Base-by-base conservation (phyloP, 2,113 vertebrate genomes). In the Pluvianellus socialis region DNA sequence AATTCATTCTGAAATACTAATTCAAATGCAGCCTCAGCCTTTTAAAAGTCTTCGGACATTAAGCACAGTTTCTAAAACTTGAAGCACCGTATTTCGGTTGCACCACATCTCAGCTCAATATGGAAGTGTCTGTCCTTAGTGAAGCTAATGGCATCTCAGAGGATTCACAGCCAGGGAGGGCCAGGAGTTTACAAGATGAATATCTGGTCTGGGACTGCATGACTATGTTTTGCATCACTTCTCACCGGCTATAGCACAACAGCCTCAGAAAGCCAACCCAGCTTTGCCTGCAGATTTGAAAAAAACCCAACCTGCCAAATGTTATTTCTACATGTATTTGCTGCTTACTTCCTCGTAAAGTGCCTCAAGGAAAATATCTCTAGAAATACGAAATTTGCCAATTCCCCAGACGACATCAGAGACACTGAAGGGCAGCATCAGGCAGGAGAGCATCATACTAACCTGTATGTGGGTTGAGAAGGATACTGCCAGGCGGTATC, bases 401-500 rank as follows among this genome's bases (percentile, higher is more conserved):
- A 3, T 63, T 83, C 32, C 49, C 16, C 21, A 68, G 19, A 8
- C 63, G 66, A 58, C n/a, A 63, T 2, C 2, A 3, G 27, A 19
- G 81, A 71, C 21, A 50, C 27, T 23, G 6, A 83, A 62, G 30
- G 19, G 30, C n/a, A 84, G 61, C 3, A 52, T 2, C 14, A 52
- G 59, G 47, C 56, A 70, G 38, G 16, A 79, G 32, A n/a, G 18
- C 44, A 47, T 40, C 2, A 1, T 63, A 98, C 98, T 95, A 92
- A 99, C 99, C 99, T 98, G 99, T 99, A 65, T 99, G 99, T 1
- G 99, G 99, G 96, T 99, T 99, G 83, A 99, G 97, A 50, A 99
- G 98, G 95, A 99, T 99, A 96, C 99, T 99, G 91, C 99, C 99
- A 1, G 99, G 99, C 0, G 99, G 99, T 96, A 99, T 99, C 68